Evolutionary conservation across 2,797 vertebrate species (phyloP).

Genomic region (Helarctos malayanus): DNA sequence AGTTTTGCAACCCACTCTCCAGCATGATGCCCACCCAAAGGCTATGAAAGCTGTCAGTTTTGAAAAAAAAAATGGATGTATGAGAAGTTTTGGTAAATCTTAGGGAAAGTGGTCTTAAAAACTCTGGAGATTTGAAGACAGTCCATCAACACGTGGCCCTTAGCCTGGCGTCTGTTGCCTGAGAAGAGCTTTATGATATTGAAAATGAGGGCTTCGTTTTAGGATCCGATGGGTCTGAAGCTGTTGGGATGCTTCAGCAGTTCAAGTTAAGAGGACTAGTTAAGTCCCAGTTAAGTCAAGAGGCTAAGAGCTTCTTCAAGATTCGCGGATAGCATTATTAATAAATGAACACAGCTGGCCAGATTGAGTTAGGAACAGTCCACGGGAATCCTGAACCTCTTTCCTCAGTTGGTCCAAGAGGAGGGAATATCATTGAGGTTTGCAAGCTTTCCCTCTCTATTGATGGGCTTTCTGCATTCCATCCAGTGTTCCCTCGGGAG

Average conservation of each 20-base stretch:
- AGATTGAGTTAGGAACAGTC: conserved; percentile 35
- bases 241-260: conserved; percentile 53
- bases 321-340: conserved; percentile 45
- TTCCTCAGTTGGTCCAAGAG: conserved; percentile 59
- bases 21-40: neutral
- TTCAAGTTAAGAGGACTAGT: neutral
- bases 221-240: neutral
- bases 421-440: conserved; percentile 18
- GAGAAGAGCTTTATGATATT: conserved; percentile 45
- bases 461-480: conserved; percentile 52
- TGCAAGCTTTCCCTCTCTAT: conserved; percentile 44
- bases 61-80: conserved; percentile 6
- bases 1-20: neutral
- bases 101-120: neutral
- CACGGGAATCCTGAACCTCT: neutral
- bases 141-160: neutral
- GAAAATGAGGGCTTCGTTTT: conserved; percentile 49
- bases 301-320: conserved; percentile 22
- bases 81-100: neutral
- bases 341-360: conserved; percentile 58
- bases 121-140: neutral
- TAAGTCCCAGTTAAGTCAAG: neutral
- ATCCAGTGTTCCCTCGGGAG: conserved; percentile 65
- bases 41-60: neutral
- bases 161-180: conserved; percentile 30